These are phyloP conservation scores for Tarsius wallacei DNA, from an alignment of 2,797 vertebrate genomes.

Conservation along the genomic window DNA sequence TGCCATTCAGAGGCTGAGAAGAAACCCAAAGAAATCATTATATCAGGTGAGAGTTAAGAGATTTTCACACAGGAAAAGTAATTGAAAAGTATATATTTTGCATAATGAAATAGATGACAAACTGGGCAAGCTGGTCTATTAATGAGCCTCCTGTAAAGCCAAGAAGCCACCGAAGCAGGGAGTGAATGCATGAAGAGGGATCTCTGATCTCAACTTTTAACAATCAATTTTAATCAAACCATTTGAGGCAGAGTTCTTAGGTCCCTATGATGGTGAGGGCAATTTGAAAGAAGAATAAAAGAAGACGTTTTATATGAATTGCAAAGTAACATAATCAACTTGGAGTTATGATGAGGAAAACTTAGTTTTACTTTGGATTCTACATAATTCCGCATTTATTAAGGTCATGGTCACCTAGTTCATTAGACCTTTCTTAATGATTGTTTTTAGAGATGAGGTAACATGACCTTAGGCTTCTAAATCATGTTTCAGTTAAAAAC, in stretches of 20 bases:
- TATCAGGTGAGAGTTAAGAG: constrained; percentile 89
- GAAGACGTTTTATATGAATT: constrained; percentile 75
- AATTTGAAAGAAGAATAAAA: constrained; percentile 87
- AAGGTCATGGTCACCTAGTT: not conserved
- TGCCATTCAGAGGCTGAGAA: constrained; percentile 89
- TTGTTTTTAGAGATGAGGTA: not conserved
- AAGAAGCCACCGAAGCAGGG: constrained; percentile 82
- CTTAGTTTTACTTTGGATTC: constrained; percentile 68
- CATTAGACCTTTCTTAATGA: not conserved
- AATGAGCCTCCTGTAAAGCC: constrained; percentile 91
- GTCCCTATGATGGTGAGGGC: constrained; percentile 69
- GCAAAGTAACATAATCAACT: constrained; percentile 79
- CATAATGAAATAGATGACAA: constrained; percentile 93
- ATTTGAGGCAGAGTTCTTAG: constrained; percentile 85
- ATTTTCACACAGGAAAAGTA: constrained; percentile 89
- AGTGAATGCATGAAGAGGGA: constrained; percentile 84
- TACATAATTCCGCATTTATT: not conserved
- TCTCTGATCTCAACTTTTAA: constrained; percentile 91
- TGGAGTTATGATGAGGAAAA: constrained; percentile 73
- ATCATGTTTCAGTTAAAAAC: constrained; percentile 8
- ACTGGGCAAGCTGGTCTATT: constrained; percentile 90
- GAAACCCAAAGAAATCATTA: constrained; percentile 91
- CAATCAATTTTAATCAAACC: constrained; percentile 91
- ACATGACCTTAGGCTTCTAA: not conserved
- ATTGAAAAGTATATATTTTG: constrained; percentile 92